These are phyloP conservation scores for Aphidius ervi DNA, from an alignment of 1,140 invertebrate species.

Conservation along the genomic window DNA sequence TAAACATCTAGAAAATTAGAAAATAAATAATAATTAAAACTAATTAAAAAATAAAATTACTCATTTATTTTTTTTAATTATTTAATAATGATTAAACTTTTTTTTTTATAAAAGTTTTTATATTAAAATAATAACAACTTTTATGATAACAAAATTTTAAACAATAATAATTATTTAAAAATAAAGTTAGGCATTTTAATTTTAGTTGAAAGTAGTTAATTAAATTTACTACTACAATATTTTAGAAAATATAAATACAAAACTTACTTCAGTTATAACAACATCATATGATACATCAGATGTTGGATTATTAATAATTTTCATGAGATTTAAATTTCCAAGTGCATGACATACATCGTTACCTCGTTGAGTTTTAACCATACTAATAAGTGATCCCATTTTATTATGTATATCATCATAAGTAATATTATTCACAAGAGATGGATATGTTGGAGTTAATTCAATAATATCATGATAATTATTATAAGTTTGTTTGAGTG, in stretches of 20 bases:
- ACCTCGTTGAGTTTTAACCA: neutral
- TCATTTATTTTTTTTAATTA: no score
- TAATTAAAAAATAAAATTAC: no score
- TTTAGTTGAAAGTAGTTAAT: no score
- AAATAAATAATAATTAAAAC: slow-evolving; percentile 6
- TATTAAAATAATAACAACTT: no score
- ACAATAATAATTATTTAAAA: no score
- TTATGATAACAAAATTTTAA: no score
- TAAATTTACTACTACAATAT: no score
- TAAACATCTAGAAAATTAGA: slow-evolving; percentile 31
- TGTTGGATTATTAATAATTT: slow-evolving; percentile 17
- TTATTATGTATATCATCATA: fast-evolving
- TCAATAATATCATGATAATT: slow-evolving; percentile 33
- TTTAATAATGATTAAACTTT: no score
- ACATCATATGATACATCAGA: slow-evolving; percentile 11
- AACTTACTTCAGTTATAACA: slow-evolving; percentile 23
- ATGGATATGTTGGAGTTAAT: neutral
- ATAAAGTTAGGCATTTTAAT: no score
- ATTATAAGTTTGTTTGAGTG: slow-evolving; percentile 19
- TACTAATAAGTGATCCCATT: neutral
- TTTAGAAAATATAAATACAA: neutral
- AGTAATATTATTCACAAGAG: slow-evolving; percentile 18
- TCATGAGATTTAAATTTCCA: slow-evolving; percentile 4
- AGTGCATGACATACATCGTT: slow-evolving; percentile 14
- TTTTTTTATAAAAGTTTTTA: no score